Base-by-base conservation (phyloP, 2,888 invertebrate genomes). In the Sminthurides aquaticus region DNA sequence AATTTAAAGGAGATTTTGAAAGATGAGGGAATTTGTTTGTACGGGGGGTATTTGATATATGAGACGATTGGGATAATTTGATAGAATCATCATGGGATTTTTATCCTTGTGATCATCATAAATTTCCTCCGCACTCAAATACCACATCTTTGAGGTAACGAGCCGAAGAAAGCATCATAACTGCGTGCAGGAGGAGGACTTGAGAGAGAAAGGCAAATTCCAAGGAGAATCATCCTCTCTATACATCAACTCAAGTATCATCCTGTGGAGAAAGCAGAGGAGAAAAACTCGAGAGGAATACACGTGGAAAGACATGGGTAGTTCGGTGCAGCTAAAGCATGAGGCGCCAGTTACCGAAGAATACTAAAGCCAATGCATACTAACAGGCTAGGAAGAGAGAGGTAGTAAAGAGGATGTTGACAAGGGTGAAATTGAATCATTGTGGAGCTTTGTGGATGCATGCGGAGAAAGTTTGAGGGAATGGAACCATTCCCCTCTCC, bases 61-160 rank as follows among this genome's bases (percentile, higher is more conserved):
- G 52, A 22, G 20, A 52, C 22, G 15, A 8, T 52, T 20, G 20
- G 52, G 20, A 15, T 52, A 52, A 52, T 22, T 52, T 52, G 52
- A 52, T 52, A 20, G 52, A 52, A 52, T 52, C 52, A 52, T 52
- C 52, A 52, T 20, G 52, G 52, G 52, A 52, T 52, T 52, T 22
- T 22, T 52, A 52, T 20, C 43, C 52, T 52, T 5, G 20, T 20
- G 52, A 52, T 15, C 52, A 22, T 22, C 52, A 52, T 52, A 52
- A 52, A 52, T 52, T 52, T 34, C 43, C 5, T 11, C n/a, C n/a
- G 43, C 43, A 5, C 43, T 11, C 43, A 34, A 34, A 34, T 34
- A 15, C 43, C 43, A 34, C 43, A 11, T 34, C 43, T 15, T 34
- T 15, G 43, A 34, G 43, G 43, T 34, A 34, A 34, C 43, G 43